Evolutionary conservation across 1,140 invertebrate genomes (phyloP), one percentile per base, ranked within the genome.

Genomic region (Nephotettix cincticeps): DNA sequence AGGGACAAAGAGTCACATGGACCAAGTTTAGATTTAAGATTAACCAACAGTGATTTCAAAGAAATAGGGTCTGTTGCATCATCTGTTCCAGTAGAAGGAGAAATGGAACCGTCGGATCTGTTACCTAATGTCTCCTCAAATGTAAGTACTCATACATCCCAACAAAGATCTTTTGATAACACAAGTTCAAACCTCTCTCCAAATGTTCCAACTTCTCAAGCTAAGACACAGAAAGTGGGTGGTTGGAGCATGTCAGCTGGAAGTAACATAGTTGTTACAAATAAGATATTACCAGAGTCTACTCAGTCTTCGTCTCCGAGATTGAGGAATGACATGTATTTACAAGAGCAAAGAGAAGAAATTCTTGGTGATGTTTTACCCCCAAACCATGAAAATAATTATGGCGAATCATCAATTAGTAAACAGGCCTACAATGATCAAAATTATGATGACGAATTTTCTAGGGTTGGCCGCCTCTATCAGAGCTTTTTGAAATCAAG

Each of bases 41-140:
- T 61, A 25, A 61, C 56, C 23, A 61, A 61, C 27, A 61, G 56
- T 61, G 56, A 61, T n/a, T 61, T 61, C 27, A 61, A 61, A 61
- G 56, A 61, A 61, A 61, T 61, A 61, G 56, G 56, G 28, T 61
- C 56, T 11, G 56, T 61, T 27, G 56, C 13, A 61, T 6, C 56
- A 21, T 6, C 4, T 27, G 56, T 61, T 27, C 14, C 56, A 4
- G 25, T 25, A 2, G 47, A 51, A 21, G 47, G 47, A 51, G 56
- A 61, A 2, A 1, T 61, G 2, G 56, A 61, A 25, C 3, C 21
- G 23, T 6, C 2, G 25, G 56, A 61, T 29, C 6, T 61, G 1
- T 11, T 61, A 6, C 9, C 9, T 14, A 61, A 25, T 27, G n/a
- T 6, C 13, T 29, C 21, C 3, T 25, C 21, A 6, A 14, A 14